Base-by-base conservation (phyloP, 2,888 invertebrate genomes). In the Idaea aversata region DNA sequence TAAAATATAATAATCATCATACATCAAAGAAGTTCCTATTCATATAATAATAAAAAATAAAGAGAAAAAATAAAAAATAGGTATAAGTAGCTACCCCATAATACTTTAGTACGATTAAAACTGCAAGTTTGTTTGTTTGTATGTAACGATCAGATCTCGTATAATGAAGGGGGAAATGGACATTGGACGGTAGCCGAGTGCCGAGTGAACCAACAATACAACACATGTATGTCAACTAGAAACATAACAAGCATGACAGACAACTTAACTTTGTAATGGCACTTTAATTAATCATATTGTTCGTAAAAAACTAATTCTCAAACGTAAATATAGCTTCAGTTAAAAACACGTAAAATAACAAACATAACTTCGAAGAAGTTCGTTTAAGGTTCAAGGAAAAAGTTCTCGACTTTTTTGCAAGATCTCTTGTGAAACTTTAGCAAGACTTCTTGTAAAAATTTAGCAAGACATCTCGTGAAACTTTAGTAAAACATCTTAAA, bases 1-100 rank as follows among this genome's bases (percentile, higher is more conserved):
- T 93, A 93, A 92, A 92, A 93, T 92, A 92, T 93, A 92, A 91
- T 92, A 91, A 92, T 93, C 59, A 59, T 85, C 91, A 92, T 92
- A 93, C 92, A 92, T 92, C 90, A 91, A 92, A 90, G 91, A 90
- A 91, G 91, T 86, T 86, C 75, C 86, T 90, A 91, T 87, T 82
- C 87, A 86, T 88, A 90, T 83, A 78, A 83, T 81, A 87, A 87
- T 86, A 86, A 75, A 81, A 86, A 86, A 79, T 71, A 72, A 75
- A 79, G 74, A 70, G 67, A 68, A 67, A 76, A 72, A 72, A 75
- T 77, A 80, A 74, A 76, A 77, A 75, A 73, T 72, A 74, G 70
- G 70, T 70, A 74, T 74, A 80, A 79, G 75, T 84, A 90, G 90
- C 90, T 88, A 89, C 87, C 87, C 79, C 79, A 76, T 80, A 81